Evolutionary conservation across 2,797 vertebrate genomes (phyloP).

Genomic region (Naso thynnoides): DNA sequence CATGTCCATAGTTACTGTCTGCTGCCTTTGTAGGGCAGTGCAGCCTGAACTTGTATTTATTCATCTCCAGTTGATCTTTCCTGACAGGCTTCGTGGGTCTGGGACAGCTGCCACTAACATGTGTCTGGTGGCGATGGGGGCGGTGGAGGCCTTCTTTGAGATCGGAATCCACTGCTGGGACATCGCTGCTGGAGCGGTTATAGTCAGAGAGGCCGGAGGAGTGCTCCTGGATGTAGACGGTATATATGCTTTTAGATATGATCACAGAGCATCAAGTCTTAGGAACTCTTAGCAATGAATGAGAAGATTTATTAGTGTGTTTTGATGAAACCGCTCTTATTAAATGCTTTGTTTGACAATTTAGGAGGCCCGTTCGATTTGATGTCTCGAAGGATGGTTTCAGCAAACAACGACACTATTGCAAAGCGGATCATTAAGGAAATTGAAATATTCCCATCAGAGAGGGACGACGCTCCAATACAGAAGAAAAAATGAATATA

Average conservation of each 20-base stretch:
- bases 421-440: conserved; percentile 90
- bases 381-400: conserved; percentile 95
- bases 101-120: conserved; percentile 97
- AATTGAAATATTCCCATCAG: conserved; percentile 87
- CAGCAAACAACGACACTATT: conserved; percentile 87
- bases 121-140: conserved; percentile 93
- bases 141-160: conserved; percentile 95
- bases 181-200: conserved; percentile 92
- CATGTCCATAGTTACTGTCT: background rate
- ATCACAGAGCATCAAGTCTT: conserved; percentile 1
- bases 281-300: background rate
- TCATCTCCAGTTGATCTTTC: background rate
- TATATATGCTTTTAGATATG: conserved; percentile 57
- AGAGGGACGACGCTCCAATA: conserved; percentile 85
- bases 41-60: background rate
- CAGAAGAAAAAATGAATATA: conserved; percentile 46
- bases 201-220: conserved; percentile 93
- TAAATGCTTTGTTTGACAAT: conserved; percentile 34
- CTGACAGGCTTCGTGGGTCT: conserved; percentile 89
- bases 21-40: background rate
- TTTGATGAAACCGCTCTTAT: conserved; percentile 3
- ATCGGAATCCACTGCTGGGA: conserved; percentile 99
- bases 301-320: background rate
- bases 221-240: conserved; percentile 91
- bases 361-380: conserved; percentile 92